Conservation (phyloP, 2,797 vertebrate species). For the Ceyx erithaca region DNA sequence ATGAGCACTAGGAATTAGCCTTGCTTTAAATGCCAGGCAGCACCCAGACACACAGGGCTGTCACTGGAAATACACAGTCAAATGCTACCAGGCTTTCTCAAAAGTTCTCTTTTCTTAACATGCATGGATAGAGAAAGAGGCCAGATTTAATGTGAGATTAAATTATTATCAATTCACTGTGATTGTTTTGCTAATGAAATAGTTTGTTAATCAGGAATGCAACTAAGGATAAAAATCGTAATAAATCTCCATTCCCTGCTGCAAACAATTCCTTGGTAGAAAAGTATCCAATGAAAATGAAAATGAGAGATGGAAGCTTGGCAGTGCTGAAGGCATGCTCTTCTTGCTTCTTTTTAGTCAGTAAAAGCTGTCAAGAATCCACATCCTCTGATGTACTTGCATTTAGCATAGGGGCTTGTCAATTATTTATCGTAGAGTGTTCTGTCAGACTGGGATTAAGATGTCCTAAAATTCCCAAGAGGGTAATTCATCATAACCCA, state of each 20-base stretch:
- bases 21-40: neutral
- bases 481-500: conserved; percentile 79
- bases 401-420: conserved; percentile 72
- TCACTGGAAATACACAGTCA: neutral
- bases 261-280: neutral
- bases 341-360: conserved; percentile 39
- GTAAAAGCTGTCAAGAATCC: conserved; percentile 78
- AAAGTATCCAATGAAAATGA: conserved; percentile 48
- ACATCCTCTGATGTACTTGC: conserved; percentile 66
- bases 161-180: conserved; percentile 1
- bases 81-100: neutral
- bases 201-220: conserved; percentile 7
- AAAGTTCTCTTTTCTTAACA: neutral
- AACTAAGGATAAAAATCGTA: conserved; percentile 16
- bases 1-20: neutral
- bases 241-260: neutral
- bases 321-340: conserved; percentile 1
- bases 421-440: conserved; percentile 78
- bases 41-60: neutral
- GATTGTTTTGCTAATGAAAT: conserved; percentile 8
- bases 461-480: conserved; percentile 77
- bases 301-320: conserved; percentile 39
- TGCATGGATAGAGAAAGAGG: neutral
- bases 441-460: conserved; percentile 83
- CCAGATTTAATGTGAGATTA: neutral